These are phyloP conservation scores for Tetragonula clypearis DNA, from an alignment of 1,140 invertebrate genomes.

Conservation along the genomic window DNA sequence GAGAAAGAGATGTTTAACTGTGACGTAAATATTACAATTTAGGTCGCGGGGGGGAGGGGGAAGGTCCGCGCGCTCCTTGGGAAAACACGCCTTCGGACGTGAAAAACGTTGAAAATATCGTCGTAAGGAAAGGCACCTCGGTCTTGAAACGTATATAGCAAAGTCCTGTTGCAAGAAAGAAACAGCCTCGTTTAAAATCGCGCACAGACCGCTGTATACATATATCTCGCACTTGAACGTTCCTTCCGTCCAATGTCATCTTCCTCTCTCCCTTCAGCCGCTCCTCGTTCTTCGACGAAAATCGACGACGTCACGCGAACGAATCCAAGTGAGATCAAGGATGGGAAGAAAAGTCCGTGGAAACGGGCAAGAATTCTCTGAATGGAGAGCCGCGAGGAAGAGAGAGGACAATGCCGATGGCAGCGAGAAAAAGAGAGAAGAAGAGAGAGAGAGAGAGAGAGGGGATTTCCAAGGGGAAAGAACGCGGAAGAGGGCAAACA, in stretches of 20 bases:
- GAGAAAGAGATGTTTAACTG: too few species aligned
- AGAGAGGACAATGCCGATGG: constrained; percentile 8
- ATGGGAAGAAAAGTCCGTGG: neutral
- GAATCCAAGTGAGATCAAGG: neutral
- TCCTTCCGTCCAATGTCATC: neutral
- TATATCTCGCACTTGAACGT: neutral
- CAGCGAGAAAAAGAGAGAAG: constrained; percentile 1
- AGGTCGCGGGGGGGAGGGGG: too few species aligned
- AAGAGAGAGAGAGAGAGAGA: neutral
- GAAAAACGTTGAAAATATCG: neutral
- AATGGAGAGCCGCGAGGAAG: constrained; percentile 1
- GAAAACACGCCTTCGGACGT: neutral
- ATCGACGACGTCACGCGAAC: neutral
- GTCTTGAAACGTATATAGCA: neutral
- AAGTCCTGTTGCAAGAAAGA: neutral
- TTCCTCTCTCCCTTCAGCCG: too few species aligned
- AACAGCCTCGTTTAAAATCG: neutral
- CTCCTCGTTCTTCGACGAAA: neutral
- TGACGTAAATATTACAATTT: neutral
- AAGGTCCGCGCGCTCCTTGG: neutral
- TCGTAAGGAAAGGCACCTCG: neutral
- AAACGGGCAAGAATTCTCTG: constrained; percentile 14
- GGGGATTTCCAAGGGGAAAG: neutral
- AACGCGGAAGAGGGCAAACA: neutral
- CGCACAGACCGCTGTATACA: too few species aligned